Percentiles rank a stretch among this genome's conserved stretches.
Conservation (phyloP, 2,113 vertebrate genomes). For the Neogobius melanostomus region DNA sequence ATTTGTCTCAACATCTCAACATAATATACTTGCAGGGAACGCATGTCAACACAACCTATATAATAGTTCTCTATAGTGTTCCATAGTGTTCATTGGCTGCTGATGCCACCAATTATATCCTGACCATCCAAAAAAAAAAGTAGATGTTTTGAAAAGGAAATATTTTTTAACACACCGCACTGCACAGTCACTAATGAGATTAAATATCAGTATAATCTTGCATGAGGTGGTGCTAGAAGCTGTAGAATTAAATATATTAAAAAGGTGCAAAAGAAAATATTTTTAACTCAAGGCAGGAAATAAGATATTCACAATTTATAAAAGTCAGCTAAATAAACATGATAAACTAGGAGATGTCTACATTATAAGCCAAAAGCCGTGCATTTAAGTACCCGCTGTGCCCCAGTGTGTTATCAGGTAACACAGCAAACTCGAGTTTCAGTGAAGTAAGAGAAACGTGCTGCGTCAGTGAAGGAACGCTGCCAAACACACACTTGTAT, state of each 20-base stretch:
- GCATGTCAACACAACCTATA: too few species aligned
- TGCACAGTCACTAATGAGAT: background rate
- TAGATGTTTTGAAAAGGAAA: too few species aligned
- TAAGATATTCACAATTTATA: background rate
- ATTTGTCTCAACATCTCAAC: too few species aligned
- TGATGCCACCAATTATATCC: too few species aligned
- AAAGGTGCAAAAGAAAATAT: background rate
- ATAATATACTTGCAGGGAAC: too few species aligned
- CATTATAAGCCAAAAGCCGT: background rate
- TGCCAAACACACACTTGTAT: conserved; percentile 1
- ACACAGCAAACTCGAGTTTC: conserved; percentile 9
- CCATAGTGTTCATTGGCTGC: too few species aligned
- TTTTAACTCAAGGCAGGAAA: background rate
- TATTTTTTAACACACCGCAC: background rate
- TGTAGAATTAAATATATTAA: background rate
- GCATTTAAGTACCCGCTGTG: background rate
- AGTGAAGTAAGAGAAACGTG: conserved; percentile 1
- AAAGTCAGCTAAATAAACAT: background rate
- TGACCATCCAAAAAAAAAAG: too few species aligned
- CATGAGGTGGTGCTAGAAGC: background rate
- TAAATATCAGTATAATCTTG: background rate
- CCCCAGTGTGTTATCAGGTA: background rate
- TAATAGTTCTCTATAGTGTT: too few species aligned
- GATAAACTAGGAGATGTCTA: background rate
- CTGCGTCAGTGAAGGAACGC: background rate